Percentiles rank a stretch among this genome's conserved stretches.
Conservation (phyloP, 2,888 invertebrate species). For the Tiliacea aurago region DNA sequence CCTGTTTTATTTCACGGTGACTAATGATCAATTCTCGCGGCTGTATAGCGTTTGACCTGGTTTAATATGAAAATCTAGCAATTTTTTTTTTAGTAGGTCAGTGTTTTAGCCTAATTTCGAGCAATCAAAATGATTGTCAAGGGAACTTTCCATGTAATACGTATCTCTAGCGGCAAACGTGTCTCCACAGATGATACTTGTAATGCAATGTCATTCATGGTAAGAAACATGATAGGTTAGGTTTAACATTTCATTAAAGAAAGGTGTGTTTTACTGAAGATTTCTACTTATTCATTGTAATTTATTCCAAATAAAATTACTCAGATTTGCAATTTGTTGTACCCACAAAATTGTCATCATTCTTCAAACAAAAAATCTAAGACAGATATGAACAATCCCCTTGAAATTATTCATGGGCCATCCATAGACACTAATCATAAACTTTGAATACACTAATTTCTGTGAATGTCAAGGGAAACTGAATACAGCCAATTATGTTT, state of each 20-base stretch:
- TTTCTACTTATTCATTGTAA: background rate
- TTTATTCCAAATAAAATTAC: background rate
- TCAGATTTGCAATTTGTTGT: background rate
- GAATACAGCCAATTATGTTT: background rate
- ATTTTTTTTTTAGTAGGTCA: slow-evolving; percentile 49
- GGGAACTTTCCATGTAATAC: slow-evolving; percentile 24
- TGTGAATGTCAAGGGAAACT: slow-evolving; percentile 17
- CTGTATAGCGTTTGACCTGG: slow-evolving; percentile 56
- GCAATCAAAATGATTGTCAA: slow-evolving; percentile 21
- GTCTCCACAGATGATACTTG: slow-evolving; percentile 35
- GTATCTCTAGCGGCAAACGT: slow-evolving; percentile 22
- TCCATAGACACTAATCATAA: slow-evolving; percentile 36
- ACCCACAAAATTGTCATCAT: background rate
- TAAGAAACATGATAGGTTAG: slow-evolving; percentile 46
- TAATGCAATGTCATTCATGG: slow-evolving; percentile 51
- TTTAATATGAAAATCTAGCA: slow-evolving; percentile 41
- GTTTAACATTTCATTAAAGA: slow-evolving; percentile 30
- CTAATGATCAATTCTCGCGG: slow-evolving; percentile 52
- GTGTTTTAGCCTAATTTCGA: slow-evolving; percentile 26
- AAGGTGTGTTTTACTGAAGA: slow-evolving; percentile 8
- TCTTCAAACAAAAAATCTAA: background rate
- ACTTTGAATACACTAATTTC: slow-evolving; percentile 24
- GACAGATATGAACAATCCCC: background rate
- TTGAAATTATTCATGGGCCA: slow-evolving; percentile 22
- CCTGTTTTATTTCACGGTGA: slow-evolving; percentile 53